These are phyloP conservation scores for Lateolabrax maculatus DNA, from an alignment of 2,797 vertebrate genomes.

Conservation along the genomic window DNA sequence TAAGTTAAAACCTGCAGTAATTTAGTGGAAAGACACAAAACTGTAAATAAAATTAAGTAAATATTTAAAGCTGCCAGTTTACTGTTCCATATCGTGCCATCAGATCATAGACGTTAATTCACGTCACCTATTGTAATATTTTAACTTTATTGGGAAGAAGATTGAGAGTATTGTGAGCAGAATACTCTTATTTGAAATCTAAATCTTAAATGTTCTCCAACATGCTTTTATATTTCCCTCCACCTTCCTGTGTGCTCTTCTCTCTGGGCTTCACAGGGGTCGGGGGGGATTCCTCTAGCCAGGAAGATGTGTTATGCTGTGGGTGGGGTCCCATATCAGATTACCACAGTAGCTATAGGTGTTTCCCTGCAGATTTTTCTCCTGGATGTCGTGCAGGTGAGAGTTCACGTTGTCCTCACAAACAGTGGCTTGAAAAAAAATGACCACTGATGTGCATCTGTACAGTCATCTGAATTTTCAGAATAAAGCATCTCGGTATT, in stretches of 20 bases:
- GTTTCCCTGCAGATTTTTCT: conserved; percentile 87
- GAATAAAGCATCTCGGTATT: neutral
- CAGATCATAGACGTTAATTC: neutral
- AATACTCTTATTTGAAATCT: no score
- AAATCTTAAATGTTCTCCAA: no score
- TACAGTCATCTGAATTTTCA: neutral
- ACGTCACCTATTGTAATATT: neutral
- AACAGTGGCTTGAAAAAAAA: neutral
- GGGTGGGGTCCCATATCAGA: conserved; percentile 83
- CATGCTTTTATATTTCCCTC: neutral
- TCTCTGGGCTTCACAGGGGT: conserved; percentile 47
- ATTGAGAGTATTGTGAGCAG: neutral
- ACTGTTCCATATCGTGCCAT: neutral
- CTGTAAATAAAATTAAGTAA: neutral
- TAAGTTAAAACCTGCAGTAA: neutral
- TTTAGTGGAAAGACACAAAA: neutral
- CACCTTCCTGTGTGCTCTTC: neutral
- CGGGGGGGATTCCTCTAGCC: conserved; percentile 69
- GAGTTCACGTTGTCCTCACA: neutral
- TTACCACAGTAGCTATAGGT: conserved; percentile 72
- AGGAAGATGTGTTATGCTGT: conserved; percentile 84
- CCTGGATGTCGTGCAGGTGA: conserved; percentile 85
- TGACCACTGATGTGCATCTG: fast-evolving
- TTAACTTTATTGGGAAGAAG: neutral
- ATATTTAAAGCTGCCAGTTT: neutral